Base-by-base conservation (phyloP, 23 tunicate species). In the Phallusia fumigata region DNA sequence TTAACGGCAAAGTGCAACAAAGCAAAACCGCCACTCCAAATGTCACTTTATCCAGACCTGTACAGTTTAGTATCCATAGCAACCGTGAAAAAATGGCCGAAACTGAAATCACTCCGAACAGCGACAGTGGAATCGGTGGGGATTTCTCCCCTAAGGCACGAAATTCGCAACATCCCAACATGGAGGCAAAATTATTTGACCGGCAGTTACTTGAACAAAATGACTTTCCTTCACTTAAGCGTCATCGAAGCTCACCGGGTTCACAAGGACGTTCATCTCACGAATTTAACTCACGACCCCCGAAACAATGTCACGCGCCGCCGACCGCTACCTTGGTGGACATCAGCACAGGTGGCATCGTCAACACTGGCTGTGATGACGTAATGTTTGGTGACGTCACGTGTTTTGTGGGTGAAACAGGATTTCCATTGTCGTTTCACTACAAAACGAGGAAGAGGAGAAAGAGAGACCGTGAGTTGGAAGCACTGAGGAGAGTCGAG, bases 311-410 rank as follows among this genome's bases (percentile, higher is more conserved):
- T 34, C 33, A 78, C n/a, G 65, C 82, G 1, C 82, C 84, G 18
- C 91, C 91, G 0, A 87, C 91, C 19, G 91, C 91, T 0, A 87
- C 82, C 0, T 76, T 87, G 16, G 91, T 87, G 2, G 91, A 87
- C 65, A 87, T 87, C 32, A 80, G 85, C 84, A 87, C 91, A 0
- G 91, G 91, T 30, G 78, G 91, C 21, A 79, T 79, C 28, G 32
- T 44, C 6, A 30, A 58, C 65, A 6, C 72, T 0, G 80, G 47
- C 31, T 12, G 47, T 2, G 26, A 44, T 36, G 80, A 36, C n/a
- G 53, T 77, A 40, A 40, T 35, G 47, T 35, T 58, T 13, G 15
- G 13, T 58, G 69, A 58, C 16, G 69, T 58, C 69, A 58, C 69
- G 5, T 6, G 13, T 24, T 24, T 16, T 58, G 11, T 13, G 26